Conservation (phyloP, 2,113 vertebrate genomes). For the Equus przewalskii region DNA sequence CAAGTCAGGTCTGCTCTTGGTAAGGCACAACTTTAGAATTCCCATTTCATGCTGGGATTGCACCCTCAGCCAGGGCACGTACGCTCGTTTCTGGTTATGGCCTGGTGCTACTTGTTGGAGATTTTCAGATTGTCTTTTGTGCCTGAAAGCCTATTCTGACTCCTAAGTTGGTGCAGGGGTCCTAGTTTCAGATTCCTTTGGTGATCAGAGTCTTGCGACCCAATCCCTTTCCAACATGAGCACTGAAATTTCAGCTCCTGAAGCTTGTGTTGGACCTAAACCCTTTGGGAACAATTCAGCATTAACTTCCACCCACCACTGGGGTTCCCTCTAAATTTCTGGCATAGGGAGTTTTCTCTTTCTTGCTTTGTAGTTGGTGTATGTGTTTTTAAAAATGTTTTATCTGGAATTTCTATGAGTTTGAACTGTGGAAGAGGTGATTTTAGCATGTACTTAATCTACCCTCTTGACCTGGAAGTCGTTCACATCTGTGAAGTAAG, state of each 20-base stretch:
- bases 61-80: not conserved
- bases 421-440: conserved; percentile 36
- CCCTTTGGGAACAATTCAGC: not conserved
- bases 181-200: not conserved
- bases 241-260: not conserved
- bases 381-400: conserved; percentile 8
- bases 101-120: not conserved
- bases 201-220: not conserved
- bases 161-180: not conserved
- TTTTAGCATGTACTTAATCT: conserved; percentile 61
- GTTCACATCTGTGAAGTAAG: conserved; percentile 55
- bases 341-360: not conserved
- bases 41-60: not conserved
- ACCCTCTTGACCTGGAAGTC: conserved; percentile 58
- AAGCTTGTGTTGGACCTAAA: not conserved
- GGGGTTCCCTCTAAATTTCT: conserved; percentile 15
- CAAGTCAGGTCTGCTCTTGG: not conserved
- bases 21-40: not conserved
- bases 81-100: not conserved
- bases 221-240: not conserved
- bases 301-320: not conserved
- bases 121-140: not conserved
- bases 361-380: conserved; percentile 36
- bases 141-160: not conserved
- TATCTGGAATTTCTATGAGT: conserved; percentile 32